Percentiles rank a stretch among this genome's conserved stretches.
These are phyloP conservation scores for Bradynema listronoti DNA, from an alignment of 1,140 invertebrate species.

Conservation along the genomic window DNA sequence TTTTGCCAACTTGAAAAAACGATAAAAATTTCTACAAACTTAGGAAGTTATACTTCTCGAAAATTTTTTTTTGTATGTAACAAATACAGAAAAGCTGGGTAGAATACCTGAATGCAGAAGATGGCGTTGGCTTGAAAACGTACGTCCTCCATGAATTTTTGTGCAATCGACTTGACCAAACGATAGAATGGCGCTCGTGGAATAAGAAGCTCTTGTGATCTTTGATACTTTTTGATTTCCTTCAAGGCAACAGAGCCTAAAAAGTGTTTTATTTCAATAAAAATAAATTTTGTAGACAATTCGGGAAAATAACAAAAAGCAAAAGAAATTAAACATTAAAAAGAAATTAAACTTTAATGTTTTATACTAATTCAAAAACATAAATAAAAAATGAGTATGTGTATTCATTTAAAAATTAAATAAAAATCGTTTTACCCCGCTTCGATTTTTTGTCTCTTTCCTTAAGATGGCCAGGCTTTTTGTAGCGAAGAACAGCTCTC, in stretches of 20 bases:
- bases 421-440: background rate
- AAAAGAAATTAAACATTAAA: background rate
- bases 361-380: too few relatives aligned
- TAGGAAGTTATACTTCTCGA: too few relatives aligned
- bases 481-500: conserved; percentile 3
- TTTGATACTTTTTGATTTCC: conserved; percentile 23
- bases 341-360: background rate
- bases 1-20: too few relatives aligned
- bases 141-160: conserved; percentile 9
- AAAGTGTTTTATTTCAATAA: background rate
- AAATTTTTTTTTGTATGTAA: too few relatives aligned
- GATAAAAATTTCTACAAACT: too few relatives aligned
- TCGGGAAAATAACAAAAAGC: conserved; percentile 1
- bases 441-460: background rate
- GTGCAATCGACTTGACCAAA: conserved; percentile 5
- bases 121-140: conserved; percentile 14
- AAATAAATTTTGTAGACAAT: background rate
- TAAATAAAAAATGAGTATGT: conserved; percentile 6
- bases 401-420: conserved; percentile 9
- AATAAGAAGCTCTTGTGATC: conserved; percentile 9
- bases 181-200: conserved; percentile 14
- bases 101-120: conserved; percentile 15
- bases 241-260: conserved; percentile 9
- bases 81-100: too few relatives aligned
- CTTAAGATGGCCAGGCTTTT: background rate